These are phyloP conservation scores for Chydorus sphaericus DNA, from an alignment of 2,888 invertebrate species.

Conservation along the genomic window DNA sequence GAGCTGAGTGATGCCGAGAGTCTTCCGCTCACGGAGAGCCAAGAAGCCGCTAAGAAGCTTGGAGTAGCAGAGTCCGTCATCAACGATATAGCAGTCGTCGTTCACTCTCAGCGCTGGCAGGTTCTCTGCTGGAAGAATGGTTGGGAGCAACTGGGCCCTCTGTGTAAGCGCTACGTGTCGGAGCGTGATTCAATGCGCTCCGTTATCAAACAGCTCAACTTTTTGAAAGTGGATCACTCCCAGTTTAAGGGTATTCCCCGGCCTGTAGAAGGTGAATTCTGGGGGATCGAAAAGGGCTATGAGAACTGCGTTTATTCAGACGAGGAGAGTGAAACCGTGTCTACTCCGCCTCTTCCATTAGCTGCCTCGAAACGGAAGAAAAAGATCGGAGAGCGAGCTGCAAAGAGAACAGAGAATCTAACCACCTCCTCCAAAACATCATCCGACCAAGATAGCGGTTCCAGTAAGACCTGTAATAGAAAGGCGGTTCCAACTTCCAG, in stretches of 20 bases:
- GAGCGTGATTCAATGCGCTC: slow-evolving; percentile 33
- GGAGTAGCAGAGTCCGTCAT: slow-evolving; percentile 19
- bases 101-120: slow-evolving; percentile 54
- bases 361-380: too few species aligned
- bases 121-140: slow-evolving; percentile 52
- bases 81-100: slow-evolving; percentile 52
- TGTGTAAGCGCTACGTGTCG: slow-evolving; percentile 38
- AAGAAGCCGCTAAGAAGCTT: slow-evolving; percentile 11
- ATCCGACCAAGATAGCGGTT: too few species aligned
- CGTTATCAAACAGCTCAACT: slow-evolving; percentile 54
- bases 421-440: too few species aligned
- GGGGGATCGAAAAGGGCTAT: slow-evolving; percentile 47
- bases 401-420: too few species aligned
- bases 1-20: slow-evolving; percentile 10
- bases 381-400: too few species aligned
- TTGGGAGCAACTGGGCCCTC: slow-evolving; percentile 39
- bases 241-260: slow-evolving; percentile 48
- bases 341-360: too few species aligned
- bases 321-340: too few species aligned
- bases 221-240: slow-evolving; percentile 50
- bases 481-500: too few species aligned
- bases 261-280: slow-evolving; percentile 35
- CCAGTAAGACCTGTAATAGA: too few species aligned
- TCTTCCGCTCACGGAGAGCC: neutral
- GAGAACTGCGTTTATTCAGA: slow-evolving; percentile 32